These are phyloP conservation scores for Luffia ferchaultella DNA, from an alignment of 2,888 invertebrate genomes.

Conservation along the genomic window DNA sequence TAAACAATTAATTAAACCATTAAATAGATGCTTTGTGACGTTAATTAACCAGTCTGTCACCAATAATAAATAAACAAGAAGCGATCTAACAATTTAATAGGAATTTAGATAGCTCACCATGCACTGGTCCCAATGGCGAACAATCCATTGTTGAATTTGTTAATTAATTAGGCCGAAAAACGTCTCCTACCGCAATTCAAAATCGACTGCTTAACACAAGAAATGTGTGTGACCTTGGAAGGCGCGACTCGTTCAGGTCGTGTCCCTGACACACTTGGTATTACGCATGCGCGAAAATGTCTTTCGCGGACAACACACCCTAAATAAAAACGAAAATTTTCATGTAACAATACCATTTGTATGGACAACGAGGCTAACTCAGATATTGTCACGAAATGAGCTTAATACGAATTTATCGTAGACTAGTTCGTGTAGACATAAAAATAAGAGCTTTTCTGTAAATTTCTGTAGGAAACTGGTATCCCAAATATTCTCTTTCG, in stretches of 20 bases:
- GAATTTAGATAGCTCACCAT: slow-evolving; percentile 23
- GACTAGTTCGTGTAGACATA: not conserved
- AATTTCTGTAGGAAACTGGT: not conserved
- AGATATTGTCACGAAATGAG: not conserved
- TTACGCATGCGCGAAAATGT: slow-evolving; percentile 1
- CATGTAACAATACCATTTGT: not conserved
- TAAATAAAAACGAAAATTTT: not conserved
- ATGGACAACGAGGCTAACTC: not conserved
- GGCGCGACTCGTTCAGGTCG: slow-evolving; percentile 19
- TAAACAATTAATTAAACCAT: not conserved
- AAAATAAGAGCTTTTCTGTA: not conserved
- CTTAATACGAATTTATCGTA: not conserved
- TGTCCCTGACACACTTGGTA: slow-evolving; percentile 49
- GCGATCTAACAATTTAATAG: not conserved
- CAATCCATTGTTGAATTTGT: slow-evolving; percentile 28
- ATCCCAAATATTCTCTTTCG: too few relatives aligned
- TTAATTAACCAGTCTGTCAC: not conserved
- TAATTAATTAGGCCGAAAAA: slow-evolving; percentile 2
- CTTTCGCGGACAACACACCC: not conserved
- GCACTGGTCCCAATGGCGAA: slow-evolving; percentile 27
- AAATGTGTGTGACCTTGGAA: slow-evolving; percentile 55
- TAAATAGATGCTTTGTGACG: not conserved
- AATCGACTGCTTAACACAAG: slow-evolving; percentile 16
- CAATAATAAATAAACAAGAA: not conserved
- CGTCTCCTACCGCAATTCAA: not conserved